These are phyloP conservation scores for Macrobrachium rosenbergii DNA, from an alignment of 1,140 invertebrate genomes.

Conservation along the genomic window DNA sequence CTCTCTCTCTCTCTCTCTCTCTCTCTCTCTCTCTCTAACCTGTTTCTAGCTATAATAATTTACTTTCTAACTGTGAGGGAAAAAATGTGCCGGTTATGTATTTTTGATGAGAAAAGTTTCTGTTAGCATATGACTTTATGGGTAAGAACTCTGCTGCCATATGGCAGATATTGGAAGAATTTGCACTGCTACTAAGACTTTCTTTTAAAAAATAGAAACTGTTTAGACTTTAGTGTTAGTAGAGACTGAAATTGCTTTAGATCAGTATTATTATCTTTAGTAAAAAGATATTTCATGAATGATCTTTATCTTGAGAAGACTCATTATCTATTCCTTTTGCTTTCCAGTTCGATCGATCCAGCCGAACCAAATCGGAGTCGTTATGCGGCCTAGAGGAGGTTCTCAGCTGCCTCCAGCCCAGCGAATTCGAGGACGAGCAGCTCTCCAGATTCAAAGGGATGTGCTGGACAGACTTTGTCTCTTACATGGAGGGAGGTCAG, in stretches of 20 bases:
- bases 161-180: too few species aligned
- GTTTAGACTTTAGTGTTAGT: too few species aligned
- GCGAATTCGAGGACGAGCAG: constrained; percentile 76
- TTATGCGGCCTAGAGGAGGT: constrained; percentile 74
- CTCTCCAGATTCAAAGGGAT: constrained; percentile 74
- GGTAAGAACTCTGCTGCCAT: too few species aligned
- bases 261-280: too few species aligned
- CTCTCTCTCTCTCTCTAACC: neutral
- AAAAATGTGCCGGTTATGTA: too few species aligned
- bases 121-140: too few species aligned
- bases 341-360: constrained; percentile 74
- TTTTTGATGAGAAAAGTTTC: too few species aligned
- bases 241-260: too few species aligned
- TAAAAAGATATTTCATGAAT: too few species aligned
- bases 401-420: constrained; percentile 73
- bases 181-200: too few species aligned
- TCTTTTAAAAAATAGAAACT: too few species aligned
- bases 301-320: too few species aligned
- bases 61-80: neutral
- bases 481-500: constrained; percentile 66
- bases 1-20: constrained; percentile 11
- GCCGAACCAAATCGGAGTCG: constrained; percentile 73
- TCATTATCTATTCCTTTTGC: neutral
- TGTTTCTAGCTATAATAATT: neutral
- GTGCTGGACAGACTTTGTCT: constrained; percentile 72